Conservation (phyloP, 2,797 vertebrate genomes). For the Spinus olivaceus region DNA sequence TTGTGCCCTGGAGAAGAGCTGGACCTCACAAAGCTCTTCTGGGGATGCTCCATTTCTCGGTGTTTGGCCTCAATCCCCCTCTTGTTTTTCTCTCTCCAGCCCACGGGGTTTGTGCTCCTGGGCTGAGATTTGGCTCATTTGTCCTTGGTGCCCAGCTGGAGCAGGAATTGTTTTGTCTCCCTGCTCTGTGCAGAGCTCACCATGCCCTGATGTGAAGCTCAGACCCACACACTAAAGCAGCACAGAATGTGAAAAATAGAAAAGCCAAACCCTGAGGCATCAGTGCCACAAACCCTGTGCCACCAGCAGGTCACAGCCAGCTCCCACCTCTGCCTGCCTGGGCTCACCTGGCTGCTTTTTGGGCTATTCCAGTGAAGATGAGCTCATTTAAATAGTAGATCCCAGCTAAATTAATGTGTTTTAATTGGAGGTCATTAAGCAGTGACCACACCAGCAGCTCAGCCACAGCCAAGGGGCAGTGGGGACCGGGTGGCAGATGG, state of each 20-base stretch:
- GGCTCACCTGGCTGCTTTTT: not conserved
- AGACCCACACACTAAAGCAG: not conserved
- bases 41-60: not conserved
- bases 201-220: fast-evolving
- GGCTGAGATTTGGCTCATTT: not conserved
- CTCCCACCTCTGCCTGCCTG: not conserved
- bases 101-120: fast-evolving
- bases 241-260: not conserved
- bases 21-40: not conserved
- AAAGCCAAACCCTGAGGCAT: not conserved
- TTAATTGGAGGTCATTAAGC: slow-evolving; percentile 20
- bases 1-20: not conserved
- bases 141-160: not conserved
- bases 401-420: not conserved
- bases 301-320: not conserved
- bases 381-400: not conserved
- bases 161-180: not conserved
- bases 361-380: not conserved
- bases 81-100: not conserved
- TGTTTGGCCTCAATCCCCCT: not conserved
- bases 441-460: slow-evolving; percentile 19
- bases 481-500: slow-evolving; percentile 1
- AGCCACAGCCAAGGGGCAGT: not conserved
- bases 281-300: not conserved
- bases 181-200: not conserved